Evolutionary conservation across 2,797 vertebrate genomes (phyloP), one percentile per base, ranked within the genome.

Genomic region (Cheirogaleus major): DNA sequence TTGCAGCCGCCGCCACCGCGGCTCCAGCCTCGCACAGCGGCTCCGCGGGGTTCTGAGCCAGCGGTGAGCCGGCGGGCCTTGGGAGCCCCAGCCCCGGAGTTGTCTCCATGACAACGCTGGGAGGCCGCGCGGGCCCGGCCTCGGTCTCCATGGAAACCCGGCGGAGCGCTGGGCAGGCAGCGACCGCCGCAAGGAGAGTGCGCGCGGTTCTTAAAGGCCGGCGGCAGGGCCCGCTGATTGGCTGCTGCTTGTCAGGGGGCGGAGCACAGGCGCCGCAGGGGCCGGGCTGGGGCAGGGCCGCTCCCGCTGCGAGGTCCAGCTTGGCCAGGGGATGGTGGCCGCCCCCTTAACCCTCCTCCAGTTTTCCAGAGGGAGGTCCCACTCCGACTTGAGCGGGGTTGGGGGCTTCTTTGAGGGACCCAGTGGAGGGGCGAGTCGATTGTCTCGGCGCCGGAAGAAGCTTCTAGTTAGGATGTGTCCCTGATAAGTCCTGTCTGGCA

Each of bases 101-200:
- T 93, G 99, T 99, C 98, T 99, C 99, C 99, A 99, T 99, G 98
- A 99, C 98, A 99, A 99, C 99, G 97, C 97, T 85, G 97, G 97
- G 98, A 96, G 98, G 98, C 98, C 97, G 97, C 98, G 97, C 97
- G 61, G 98, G 98, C 98, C 98, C 96, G 92, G 98, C 98, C 97
- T 99, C 98, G 97, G 99, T 99, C 99, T 99, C 99, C 99, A 99
- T 99, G 98, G 99, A 99, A 99, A 99, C 99, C 94, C 57, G 38
- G 79, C 0, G 78, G 95, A 86, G 98, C 97, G 98, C 97, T 96
- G 97, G 82, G 97, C 87, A 76, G 35, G 96, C 98, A 59, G 96
- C 89, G 89, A 98, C 96, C 17, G 97, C 97, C 45, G 96, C 78
- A 5, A 95, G 78, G 96, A 98, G 98, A 84, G 98, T 87, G 97